Base-by-base conservation (phyloP, 2,888 invertebrate genomes). In the Drosophila incognita region DNA sequence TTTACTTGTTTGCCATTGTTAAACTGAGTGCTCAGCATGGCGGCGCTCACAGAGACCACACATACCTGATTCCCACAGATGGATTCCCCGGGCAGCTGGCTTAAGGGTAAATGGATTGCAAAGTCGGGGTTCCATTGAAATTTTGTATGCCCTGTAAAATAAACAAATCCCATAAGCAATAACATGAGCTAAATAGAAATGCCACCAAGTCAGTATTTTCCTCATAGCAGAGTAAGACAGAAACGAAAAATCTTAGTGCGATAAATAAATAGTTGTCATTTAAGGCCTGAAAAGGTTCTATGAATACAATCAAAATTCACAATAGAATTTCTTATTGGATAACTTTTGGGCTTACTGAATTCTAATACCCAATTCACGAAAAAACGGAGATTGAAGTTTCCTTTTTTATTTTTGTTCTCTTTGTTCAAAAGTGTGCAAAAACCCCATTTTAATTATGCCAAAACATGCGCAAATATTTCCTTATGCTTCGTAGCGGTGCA, bases 1-100 rank as follows among this genome's bases (percentile, higher is more conserved):
- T 86, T 89, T 89, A 74, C 79, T 89, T 86, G 86, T 86, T 90
- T 85, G 85, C 87, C 84, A 89, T 85, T 85, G 84, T 85, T 87
- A 89, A 85, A 85, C 89, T 82, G 85, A 87, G 80, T 82, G 89
- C 87, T 89, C 84, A 82, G 85, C 84, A 85, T 72, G 87, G 67
- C 77, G 76, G 66, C 74, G 53, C 35, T 38, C 33, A 60, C 48
- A 35, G 15, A 52, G 63, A 60, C 48, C 63, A 42, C 21, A 29
- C 56, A 15, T 38, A 35, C 11, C 58, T 46, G 65, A 57, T 57
- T 60, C 56, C 38, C 48, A 24, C 63, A 27, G 38, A 7, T 40
- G 36, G 33, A 75, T 69, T 36, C 42, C 40, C 29, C 8, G 29
- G 21, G 21, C 46, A 56, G 66, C 52, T 60, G 52, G 52, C 52